Percentiles rank a stretch among this genome's conserved stretches.
Evolutionary conservation across 2,888 invertebrate species (phyloP).

Genomic region (Malthinus seriepunctatus): DNA sequence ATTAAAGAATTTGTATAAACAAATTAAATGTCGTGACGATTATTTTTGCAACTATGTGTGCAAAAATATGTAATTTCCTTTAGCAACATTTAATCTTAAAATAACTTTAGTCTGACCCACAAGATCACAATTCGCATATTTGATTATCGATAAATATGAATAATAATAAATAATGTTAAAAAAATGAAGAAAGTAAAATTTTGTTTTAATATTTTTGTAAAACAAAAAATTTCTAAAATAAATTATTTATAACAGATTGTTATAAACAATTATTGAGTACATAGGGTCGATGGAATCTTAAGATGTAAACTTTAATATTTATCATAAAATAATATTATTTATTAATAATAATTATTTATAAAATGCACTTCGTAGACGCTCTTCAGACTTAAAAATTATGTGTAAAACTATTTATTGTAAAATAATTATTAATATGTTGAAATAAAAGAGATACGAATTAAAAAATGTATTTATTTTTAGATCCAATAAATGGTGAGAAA

Average conservation of each 20-base stretch:
- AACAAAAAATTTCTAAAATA: too few relatives aligned
- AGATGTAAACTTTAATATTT: slow-evolving; percentile 17
- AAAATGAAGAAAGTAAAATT: neutral
- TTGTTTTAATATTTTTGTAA: neutral
- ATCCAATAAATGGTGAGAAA: too few relatives aligned
- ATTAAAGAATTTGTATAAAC: neutral
- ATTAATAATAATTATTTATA: neutral
- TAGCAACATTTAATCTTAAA: neutral
- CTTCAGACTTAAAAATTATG: slow-evolving; percentile 10
- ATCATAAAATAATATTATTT: slow-evolving; percentile 14
- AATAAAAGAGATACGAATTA: too few relatives aligned
- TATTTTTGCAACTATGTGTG: neutral
- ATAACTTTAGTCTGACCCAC: neutral
- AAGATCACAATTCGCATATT: neutral
- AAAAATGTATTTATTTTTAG: too few relatives aligned
- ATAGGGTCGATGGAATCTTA: slow-evolving; percentile 28
- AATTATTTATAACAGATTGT: too few relatives aligned
- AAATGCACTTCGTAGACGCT: slow-evolving; percentile 15
- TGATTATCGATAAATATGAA: too few relatives aligned
- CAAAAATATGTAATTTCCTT: neutral
- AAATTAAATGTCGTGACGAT: neutral
- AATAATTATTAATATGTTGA: too few relatives aligned
- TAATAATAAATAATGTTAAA: neutral
- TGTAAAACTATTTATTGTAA: too few relatives aligned
- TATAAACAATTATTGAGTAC: slow-evolving; percentile 28